phyloP scores from a whole-genome alignment of 2,113 vertebrate species.

The Eubucco bourcierii region DNA sequence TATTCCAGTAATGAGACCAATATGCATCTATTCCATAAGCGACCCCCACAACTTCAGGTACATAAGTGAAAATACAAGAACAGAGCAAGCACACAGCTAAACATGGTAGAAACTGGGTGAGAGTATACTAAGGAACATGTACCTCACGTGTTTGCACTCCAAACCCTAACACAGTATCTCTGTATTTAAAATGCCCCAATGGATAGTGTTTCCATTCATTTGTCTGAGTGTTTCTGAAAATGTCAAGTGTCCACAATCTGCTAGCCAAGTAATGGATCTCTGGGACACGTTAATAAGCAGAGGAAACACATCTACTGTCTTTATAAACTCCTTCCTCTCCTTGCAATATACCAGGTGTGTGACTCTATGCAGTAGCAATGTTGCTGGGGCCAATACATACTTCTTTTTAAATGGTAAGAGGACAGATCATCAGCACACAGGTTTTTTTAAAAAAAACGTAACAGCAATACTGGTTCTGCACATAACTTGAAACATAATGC shows the following conservation, averaged over 20 bases:
- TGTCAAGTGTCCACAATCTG: neutral
- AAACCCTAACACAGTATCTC: neutral
- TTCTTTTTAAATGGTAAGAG: neutral
- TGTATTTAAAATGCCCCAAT: neutral
- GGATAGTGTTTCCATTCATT: neutral
- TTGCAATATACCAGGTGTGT: rapidly evolving
- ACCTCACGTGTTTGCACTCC: neutral
- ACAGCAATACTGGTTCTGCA: neutral
- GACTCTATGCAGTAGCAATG: neutral
- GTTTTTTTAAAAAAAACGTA: neutral
- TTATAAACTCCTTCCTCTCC: neutral
- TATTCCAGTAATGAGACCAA: neutral
- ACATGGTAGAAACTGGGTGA: rapidly evolving
- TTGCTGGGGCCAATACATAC: rapidly evolving
- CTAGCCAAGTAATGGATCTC: neutral
- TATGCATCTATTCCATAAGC: neutral
- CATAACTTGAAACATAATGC: neutral
- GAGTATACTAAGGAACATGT: neutral
- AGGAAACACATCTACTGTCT: neutral
- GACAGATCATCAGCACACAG: neutral
- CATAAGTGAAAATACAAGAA: neutral
- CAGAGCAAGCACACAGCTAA: neutral
- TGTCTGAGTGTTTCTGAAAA: neutral
- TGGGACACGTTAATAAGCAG: neutral
- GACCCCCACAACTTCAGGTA: neutral